Percentiles rank a stretch among this genome's conserved stretches.
phyloP scores from a whole-genome alignment of 2,797 vertebrate species.

The Leucoraja ocellata region DNA sequence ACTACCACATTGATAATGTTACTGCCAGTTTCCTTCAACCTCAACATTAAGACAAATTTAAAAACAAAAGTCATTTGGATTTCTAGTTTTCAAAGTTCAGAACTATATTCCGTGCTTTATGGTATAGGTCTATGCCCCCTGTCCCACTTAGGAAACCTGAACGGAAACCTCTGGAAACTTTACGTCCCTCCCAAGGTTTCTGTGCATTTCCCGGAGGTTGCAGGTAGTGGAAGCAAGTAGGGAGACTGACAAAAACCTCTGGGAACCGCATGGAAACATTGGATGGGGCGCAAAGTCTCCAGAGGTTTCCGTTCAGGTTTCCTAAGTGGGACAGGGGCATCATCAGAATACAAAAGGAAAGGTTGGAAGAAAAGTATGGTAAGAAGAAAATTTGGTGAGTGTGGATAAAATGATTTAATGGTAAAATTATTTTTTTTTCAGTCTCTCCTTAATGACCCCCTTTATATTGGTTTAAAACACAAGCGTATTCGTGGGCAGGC shows the following conservation, averaged over 20 bases:
- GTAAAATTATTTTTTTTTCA: conserved; percentile 55
- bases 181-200: too few species aligned
- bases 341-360: background rate
- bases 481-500: conserved; percentile 81
- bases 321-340: too few species aligned
- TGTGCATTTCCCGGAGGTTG: too few species aligned
- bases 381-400: background rate
- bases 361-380: background rate
- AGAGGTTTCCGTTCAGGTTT: too few species aligned
- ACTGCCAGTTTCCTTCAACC: background rate
- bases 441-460: conserved; percentile 79
- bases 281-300: too few species aligned
- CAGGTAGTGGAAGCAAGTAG: too few species aligned
- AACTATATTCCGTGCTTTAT: background rate
- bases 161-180: too few species aligned
- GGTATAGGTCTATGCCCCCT: too few species aligned
- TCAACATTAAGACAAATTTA: background rate
- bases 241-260: too few species aligned
- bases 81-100: background rate
- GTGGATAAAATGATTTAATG: background rate
- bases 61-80: too few species aligned
- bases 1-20: background rate
- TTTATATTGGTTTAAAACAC: conserved; percentile 95
- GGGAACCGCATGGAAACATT: too few species aligned
- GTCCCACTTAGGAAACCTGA: too few species aligned